These are phyloP conservation scores for Burhinus bistriatus DNA, from an alignment of 2,113 vertebrate genomes.

Conservation along the genomic window DNA sequence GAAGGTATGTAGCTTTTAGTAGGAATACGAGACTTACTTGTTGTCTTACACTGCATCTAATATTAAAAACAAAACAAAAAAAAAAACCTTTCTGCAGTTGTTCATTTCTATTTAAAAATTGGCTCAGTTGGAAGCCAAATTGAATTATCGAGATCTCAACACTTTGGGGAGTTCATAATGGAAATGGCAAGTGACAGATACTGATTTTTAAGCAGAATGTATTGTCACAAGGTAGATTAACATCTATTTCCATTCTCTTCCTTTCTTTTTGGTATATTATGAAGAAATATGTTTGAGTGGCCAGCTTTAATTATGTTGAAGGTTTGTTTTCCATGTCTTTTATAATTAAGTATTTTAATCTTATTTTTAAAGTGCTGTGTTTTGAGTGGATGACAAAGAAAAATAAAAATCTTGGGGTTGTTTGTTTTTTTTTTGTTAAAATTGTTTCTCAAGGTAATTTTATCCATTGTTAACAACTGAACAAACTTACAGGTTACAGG, in stretches of 20 bases:
- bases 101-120: background rate
- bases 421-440: background rate
- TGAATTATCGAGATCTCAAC: background rate
- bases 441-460: background rate
- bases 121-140: background rate
- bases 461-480: background rate
- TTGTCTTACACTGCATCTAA: background rate
- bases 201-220: background rate
- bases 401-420: background rate
- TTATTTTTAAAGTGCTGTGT: background rate
- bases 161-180: background rate
- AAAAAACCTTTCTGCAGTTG: background rate
- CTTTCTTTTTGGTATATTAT: background rate
- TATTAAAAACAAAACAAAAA: background rate
- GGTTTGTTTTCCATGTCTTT: background rate
- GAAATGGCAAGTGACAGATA: background rate
- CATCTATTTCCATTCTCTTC: background rate
- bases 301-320: background rate
- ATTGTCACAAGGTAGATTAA: background rate
- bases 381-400: background rate
- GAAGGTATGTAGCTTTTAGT: background rate
- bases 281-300: background rate
- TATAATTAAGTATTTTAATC: background rate
- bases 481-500: background rate
- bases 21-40: background rate